Percentiles rank a stretch among this genome's conserved stretches.
phyloP scores from a whole-genome alignment of 2,888 invertebrate genomes.

The Cryptocheilus praepositus region DNA sequence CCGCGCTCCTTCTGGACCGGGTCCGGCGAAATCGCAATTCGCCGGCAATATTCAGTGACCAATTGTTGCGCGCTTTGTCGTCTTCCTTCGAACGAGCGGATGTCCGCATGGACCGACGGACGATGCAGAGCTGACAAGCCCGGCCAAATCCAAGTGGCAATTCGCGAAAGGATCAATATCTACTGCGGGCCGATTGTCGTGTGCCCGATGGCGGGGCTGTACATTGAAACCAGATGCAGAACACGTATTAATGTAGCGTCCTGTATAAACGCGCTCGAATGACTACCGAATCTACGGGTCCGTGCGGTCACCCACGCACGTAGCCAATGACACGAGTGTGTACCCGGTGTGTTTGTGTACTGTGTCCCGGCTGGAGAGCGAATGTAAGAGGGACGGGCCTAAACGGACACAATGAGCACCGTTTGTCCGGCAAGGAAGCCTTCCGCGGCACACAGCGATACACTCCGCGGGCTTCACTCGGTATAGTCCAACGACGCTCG shows the following conservation, averaged over 20 bases:
- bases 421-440: constrained; percentile 31
- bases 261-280: constrained; percentile 17
- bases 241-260: not conserved
- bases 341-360: too few relatives aligned
- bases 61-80: not conserved
- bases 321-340: too few relatives aligned
- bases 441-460: constrained; percentile 37
- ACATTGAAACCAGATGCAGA: constrained; percentile 2
- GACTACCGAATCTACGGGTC: constrained; percentile 28
- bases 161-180: constrained; percentile 4
- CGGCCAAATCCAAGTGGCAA: constrained; percentile 5
- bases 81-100: constrained; percentile 2
- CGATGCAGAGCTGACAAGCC: not conserved
- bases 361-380: too few relatives aligned
- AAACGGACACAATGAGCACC: constrained; percentile 30
- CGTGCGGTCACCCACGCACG: not conserved
- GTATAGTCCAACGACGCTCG: constrained; percentile 43
- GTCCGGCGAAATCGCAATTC: too few relatives aligned
- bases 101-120: not conserved
- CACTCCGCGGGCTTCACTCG: constrained; percentile 13
- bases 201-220: not conserved
- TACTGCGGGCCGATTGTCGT: not conserved
- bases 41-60: not conserved
- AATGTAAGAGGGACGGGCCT: constrained; percentile 19
- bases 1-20: too few relatives aligned